Percentiles rank a stretch among this genome's conserved stretches.
phyloP scores from a whole-genome alignment of 2,797 vertebrate species.

The Ceryle rudis region DNA sequence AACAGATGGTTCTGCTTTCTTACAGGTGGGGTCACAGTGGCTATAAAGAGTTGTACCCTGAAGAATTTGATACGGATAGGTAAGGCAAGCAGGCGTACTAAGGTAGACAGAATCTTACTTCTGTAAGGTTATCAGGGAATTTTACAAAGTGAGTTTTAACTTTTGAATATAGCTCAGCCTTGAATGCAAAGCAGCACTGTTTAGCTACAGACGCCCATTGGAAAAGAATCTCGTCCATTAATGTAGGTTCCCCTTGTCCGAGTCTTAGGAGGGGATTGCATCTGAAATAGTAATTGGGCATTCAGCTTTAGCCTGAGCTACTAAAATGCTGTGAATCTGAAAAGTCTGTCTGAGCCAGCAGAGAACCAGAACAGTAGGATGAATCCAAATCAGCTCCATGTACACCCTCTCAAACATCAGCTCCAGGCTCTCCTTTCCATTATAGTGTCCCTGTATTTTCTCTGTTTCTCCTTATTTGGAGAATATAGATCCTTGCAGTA shows the following conservation, averaged over 20 bases:
- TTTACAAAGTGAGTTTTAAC: background rate
- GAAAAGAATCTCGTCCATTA: background rate
- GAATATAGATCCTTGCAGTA: background rate
- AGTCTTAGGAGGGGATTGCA: background rate
- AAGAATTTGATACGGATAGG: slow-evolving; percentile 92
- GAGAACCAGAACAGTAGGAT: background rate
- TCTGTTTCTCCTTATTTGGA: background rate
- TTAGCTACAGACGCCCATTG: background rate
- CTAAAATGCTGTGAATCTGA: background rate
- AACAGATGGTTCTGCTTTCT: background rate
- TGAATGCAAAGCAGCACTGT: background rate
- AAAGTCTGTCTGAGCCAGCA: background rate
- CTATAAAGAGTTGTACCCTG: slow-evolving; percentile 96
- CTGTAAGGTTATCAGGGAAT: background rate
- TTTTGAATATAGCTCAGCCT: background rate
- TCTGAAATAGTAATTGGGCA: background rate
- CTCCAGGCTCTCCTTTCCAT: background rate
- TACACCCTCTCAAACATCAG: background rate
- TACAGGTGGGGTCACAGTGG: slow-evolving; percentile 97
- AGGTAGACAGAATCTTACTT: background rate
- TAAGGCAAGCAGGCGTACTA: slow-evolving; percentile 63
- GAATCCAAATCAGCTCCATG: background rate
- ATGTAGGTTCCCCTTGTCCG: background rate
- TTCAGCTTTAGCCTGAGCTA: background rate
- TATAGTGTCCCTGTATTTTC: background rate